phyloP scores from a whole-genome alignment of 2,113 vertebrate genomes.

The Copsychus sechellarum region DNA sequence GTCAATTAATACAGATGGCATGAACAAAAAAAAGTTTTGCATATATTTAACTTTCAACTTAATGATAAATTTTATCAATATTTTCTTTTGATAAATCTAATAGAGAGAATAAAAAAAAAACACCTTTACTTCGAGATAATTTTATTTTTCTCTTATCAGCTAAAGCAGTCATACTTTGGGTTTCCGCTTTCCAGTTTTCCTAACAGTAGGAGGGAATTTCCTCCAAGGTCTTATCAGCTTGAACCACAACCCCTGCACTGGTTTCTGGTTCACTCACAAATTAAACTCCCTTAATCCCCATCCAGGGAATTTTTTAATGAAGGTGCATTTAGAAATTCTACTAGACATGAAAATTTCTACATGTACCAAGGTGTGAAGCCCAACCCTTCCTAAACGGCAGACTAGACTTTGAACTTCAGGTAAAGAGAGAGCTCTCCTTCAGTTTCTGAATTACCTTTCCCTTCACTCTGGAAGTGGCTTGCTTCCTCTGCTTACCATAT shows the following conservation, averaged over 20 bases:
- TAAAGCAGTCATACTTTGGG: conserved; percentile 46
- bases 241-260: conserved; percentile 70
- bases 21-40: neutral
- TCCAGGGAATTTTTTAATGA: conserved; percentile 30
- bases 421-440: neutral
- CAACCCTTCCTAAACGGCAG: neutral
- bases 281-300: conserved; percentile 45
- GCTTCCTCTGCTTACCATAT: neutral
- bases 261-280: conserved; percentile 64
- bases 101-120: neutral
- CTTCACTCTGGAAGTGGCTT: neutral
- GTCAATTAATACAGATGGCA: conserved; percentile 27
- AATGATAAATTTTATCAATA: conserved; percentile 28
- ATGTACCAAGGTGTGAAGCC: neutral
- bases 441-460: neutral
- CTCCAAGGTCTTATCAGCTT: conserved; percentile 76
- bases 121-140: conserved; percentile 8
- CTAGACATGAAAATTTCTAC: neutral
- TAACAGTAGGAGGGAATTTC: conserved; percentile 79
- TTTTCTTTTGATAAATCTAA: conserved; percentile 31
- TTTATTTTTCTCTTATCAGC: conserved; percentile 69
- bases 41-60: neutral
- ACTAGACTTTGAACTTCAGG: neutral
- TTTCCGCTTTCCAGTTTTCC: conserved; percentile 72
- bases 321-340: neutral